Evolutionary conservation across 2,113 vertebrate genomes (phyloP).

Genomic region (Nansenia antarctica): DNA sequence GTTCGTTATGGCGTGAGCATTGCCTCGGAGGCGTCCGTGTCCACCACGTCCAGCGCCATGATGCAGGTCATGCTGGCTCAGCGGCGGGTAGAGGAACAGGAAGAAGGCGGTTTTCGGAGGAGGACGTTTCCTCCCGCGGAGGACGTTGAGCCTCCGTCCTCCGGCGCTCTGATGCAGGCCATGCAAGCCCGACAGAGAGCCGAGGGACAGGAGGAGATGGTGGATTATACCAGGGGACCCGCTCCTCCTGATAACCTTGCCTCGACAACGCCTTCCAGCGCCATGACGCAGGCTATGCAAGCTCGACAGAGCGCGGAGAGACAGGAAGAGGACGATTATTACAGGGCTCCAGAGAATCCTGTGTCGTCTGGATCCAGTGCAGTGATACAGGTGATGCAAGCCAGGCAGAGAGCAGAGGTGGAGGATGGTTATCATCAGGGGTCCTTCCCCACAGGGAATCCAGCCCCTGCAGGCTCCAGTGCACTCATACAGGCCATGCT

Average conservation of each 20-base stretch:
- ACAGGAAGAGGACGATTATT: slow-evolving; percentile 9
- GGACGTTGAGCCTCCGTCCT: not conserved
- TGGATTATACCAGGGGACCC: slow-evolving; percentile 5
- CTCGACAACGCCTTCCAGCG: not conserved
- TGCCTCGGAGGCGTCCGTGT: slow-evolving; percentile 41
- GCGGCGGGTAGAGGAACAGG: slow-evolving; percentile 22
- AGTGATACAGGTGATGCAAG: slow-evolving; percentile 63
- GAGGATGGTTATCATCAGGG: slow-evolving; percentile 26
- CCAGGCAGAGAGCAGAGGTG: slow-evolving; percentile 52
- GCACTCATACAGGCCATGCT: slow-evolving; percentile 76
- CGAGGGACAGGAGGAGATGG: not conserved
- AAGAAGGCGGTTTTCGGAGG: not conserved
- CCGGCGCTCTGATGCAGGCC: slow-evolving; percentile 8
- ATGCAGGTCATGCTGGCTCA: slow-evolving; percentile 44
- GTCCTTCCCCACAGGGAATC: slow-evolving; percentile 28
- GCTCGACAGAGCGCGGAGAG: slow-evolving; percentile 34
- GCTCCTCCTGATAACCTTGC: slow-evolving; percentile 18
- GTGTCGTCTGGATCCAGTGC: slow-evolving; percentile 34
- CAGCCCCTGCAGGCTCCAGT: slow-evolving; percentile 44
- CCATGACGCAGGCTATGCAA: slow-evolving; percentile 24
- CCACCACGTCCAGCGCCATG: slow-evolving; percentile 23
- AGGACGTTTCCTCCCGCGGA: not conserved
- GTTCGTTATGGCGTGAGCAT: slow-evolving; percentile 21
- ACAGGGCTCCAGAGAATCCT: not conserved
- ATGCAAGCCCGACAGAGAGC: slow-evolving; percentile 26